phyloP scores from a whole-genome alignment of 2,888 invertebrate genomes.

The Pocota personata region DNA sequence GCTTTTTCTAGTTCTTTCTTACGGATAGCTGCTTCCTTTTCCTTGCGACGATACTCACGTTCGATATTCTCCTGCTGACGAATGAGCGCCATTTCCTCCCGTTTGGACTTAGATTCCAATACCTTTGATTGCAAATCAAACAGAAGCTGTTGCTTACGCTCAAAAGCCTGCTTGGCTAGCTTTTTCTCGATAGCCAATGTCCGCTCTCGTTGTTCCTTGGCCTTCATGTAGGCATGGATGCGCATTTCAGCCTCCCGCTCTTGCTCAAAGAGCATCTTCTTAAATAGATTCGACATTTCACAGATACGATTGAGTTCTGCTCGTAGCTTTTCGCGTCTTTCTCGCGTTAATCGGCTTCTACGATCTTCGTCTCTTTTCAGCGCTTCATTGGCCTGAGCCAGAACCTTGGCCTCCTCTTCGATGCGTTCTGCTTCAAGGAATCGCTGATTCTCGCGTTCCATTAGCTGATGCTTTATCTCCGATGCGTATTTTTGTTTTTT shows the following conservation, averaged over 20 bases:
- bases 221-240: conserved; percentile 81
- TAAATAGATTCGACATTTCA: conserved; percentile 80
- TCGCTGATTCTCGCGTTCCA: conserved; percentile 80
- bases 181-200: conserved; percentile 79
- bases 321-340: conserved; percentile 80
- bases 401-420: conserved; percentile 80
- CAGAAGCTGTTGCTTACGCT: conserved; percentile 80
- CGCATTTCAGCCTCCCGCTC: conserved; percentile 81
- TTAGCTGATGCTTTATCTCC: conserved; percentile 80
- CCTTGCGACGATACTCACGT: conserved; percentile 81
- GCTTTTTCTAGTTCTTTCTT: conserved; percentile 79
- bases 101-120: conserved; percentile 78
- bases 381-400: conserved; percentile 78
- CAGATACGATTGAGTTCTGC: conserved; percentile 79
- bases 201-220: conserved; percentile 79
- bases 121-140: conserved; percentile 79
- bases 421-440: conserved; percentile 81
- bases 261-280: conserved; percentile 81
- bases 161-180: conserved; percentile 79
- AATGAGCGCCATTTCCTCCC: conserved; percentile 80
- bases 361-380: conserved; percentile 79
- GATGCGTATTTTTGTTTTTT: conserved; percentile 79
- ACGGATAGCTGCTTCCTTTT: conserved; percentile 79
- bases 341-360: conserved; percentile 76
- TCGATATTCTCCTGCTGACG: conserved; percentile 81